Evolutionary conservation across 2,113 vertebrate species (phyloP), one percentile per base, ranked within the genome.

Genomic region (Mobula hypostoma): DNA sequence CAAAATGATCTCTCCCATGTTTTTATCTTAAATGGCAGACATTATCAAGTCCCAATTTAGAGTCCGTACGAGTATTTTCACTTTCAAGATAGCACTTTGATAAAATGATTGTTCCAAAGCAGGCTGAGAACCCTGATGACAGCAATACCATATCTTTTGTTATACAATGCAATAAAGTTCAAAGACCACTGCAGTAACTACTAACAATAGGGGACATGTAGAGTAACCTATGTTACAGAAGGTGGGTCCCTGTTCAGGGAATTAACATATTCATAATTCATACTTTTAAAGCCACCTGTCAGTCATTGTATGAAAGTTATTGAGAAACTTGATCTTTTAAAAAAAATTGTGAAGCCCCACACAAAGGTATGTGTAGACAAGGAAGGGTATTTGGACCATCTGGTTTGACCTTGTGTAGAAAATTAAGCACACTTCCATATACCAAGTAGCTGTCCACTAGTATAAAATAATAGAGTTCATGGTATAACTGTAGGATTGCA

Each of bases 201-300:
- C 24, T 48, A 56, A 93, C 91, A 93, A 74, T 93, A 74, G 70
- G 9, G n/a, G 61, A 90, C 21, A 12, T 93, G 70, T 93, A 48
- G 68, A 93, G 70, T 93, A 70, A 93, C 40, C 91, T 40, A n/a
- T 2, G 66, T 74, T 92, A 74, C 70, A 93, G 7, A 29, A 74
- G 32, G 0, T 93, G 24, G 91, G 24, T 93, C 70, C 91, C 91
- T 40, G 36, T 93, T 74, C 91, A 29, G 40, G 36, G 91, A 93
- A 40, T 93, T 93, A 93, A 93, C 91, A 93, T 61, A 87, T 76
- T 93, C 19, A 93, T 93, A 74, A 93, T 74, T 92, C 70, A 76
- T 17, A 70, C 1, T 27, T 76, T 56, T 76, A 76, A 76, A 93
- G 70, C 70, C 70, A 93, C 91, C 91, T 93, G 91, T 93, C 91